phyloP scores from a whole-genome alignment of 1,140 invertebrate species.

The Solenopsis invicta region DNA sequence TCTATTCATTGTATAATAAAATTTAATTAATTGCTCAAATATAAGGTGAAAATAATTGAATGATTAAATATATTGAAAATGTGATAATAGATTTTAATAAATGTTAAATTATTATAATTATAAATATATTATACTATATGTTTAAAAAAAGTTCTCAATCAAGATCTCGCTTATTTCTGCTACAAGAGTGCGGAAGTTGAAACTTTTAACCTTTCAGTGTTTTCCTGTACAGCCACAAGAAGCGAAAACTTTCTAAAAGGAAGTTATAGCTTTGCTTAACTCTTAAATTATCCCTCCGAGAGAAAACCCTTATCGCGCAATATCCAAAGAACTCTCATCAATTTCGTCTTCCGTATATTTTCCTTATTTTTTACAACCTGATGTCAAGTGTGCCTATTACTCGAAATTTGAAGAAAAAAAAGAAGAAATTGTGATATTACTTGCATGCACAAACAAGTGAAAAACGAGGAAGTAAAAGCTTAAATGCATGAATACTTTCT shows the following conservation, averaged over 20 bases:
- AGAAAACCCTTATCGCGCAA: background rate
- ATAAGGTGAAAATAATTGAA: too few species aligned
- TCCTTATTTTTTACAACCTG: background rate
- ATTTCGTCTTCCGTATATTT: slow-evolving; percentile 6
- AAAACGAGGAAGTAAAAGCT: background rate
- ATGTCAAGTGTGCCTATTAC: background rate
- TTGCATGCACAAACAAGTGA: background rate
- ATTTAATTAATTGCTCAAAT: background rate
- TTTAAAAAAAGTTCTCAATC: background rate
- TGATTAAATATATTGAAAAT: background rate
- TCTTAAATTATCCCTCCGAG: slow-evolving; percentile 38
- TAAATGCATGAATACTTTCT: background rate
- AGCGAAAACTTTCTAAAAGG: slow-evolving; percentile 22
- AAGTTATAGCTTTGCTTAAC: slow-evolving; percentile 4
- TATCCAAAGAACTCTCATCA: slow-evolving; percentile 24
- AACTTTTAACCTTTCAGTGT: slow-evolving; percentile 17
- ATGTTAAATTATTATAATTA: background rate
- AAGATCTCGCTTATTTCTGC: slow-evolving; percentile 8
- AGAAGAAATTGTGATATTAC: background rate
- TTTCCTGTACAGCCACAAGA: background rate
- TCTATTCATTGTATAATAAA: background rate
- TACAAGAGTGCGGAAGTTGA: background rate
- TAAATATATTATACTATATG: background rate
- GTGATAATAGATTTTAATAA: background rate
- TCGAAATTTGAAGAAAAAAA: background rate